Conservation (phyloP, 2,113 vertebrate genomes). For the Laticauda laticaudata region DNA sequence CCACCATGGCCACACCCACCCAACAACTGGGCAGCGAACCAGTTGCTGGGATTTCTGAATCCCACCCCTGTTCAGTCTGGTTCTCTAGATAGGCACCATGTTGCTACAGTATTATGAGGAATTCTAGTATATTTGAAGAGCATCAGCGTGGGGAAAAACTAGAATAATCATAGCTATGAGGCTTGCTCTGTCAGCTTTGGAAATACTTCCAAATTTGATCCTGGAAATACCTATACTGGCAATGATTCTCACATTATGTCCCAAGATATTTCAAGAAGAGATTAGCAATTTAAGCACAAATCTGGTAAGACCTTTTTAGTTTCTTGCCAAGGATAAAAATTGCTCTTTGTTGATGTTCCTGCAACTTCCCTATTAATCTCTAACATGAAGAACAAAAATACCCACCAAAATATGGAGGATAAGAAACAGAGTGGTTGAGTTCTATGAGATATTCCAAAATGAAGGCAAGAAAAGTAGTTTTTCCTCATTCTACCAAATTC, state of each 20-base stretch:
- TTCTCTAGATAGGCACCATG: neutral
- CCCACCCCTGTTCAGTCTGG: neutral
- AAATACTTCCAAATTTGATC: neutral
- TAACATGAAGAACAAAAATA: neutral
- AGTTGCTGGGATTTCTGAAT: too few relatives aligned
- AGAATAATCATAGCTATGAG: neutral
- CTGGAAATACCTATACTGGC: neutral
- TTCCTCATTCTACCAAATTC: neutral
- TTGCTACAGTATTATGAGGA: neutral
- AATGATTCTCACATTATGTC: neutral
- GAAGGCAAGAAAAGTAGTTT: slow-evolving; percentile 18
- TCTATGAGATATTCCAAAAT: neutral
- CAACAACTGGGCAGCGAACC: too few relatives aligned
- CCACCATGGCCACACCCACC: too few relatives aligned
- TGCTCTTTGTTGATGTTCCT: neutral
- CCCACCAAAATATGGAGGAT: neutral
- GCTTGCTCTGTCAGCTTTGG: neutral
- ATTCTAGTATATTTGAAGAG: neutral
- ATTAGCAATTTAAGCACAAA: neutral
- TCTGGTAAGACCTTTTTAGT: neutral
- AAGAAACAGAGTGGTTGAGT: neutral
- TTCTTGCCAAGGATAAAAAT: neutral
- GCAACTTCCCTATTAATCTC: neutral
- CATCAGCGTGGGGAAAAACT: neutral
- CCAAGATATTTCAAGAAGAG: neutral